A percentile compares a stretch with the other conserved stretches of the same genome.
These are phyloP conservation scores for Oreochromis aureus DNA, from an alignment of 2,113 vertebrate species.

Conservation along the genomic window DNA sequence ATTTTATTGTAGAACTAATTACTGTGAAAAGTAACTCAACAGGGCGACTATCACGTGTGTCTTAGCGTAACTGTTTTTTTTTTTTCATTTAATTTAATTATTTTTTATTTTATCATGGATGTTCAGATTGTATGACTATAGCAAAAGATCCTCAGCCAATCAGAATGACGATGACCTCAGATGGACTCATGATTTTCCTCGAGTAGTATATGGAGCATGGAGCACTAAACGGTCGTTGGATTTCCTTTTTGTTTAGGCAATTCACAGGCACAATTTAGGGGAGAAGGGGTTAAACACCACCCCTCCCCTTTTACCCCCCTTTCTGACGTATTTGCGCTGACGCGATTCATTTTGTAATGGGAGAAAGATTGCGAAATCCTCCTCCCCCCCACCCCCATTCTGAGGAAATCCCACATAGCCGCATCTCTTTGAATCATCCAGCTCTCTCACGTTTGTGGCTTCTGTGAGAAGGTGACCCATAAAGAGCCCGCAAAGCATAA, in stretches of 20 bases:
- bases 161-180: not conserved
- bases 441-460: not conserved
- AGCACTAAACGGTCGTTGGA: not conserved
- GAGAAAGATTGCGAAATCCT: slow-evolving; percentile 27
- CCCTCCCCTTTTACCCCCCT: not conserved
- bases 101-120: not conserved
- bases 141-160: not conserved
- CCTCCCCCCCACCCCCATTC: not conserved
- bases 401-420: slow-evolving; percentile 54
- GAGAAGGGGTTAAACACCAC: not conserved
- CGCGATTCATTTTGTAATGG: slow-evolving; percentile 25
- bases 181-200: not conserved
- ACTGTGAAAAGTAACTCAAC: not conserved
- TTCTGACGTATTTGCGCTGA: slow-evolving; percentile 42
- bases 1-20: not conserved
- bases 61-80: not conserved
- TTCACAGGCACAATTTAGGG: not conserved
- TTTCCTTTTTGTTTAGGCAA: not conserved
- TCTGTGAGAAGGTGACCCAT: not conserved
- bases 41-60: not conserved
- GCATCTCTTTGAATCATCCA: not conserved
- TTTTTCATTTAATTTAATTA: accelerated
- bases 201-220: not conserved
- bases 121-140: not conserved
- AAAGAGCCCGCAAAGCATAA: not conserved